Evolutionary conservation across 2,113 vertebrate species (phyloP), one percentile per base, ranked within the genome.

Genomic region (Pholis gunnellus): DNA sequence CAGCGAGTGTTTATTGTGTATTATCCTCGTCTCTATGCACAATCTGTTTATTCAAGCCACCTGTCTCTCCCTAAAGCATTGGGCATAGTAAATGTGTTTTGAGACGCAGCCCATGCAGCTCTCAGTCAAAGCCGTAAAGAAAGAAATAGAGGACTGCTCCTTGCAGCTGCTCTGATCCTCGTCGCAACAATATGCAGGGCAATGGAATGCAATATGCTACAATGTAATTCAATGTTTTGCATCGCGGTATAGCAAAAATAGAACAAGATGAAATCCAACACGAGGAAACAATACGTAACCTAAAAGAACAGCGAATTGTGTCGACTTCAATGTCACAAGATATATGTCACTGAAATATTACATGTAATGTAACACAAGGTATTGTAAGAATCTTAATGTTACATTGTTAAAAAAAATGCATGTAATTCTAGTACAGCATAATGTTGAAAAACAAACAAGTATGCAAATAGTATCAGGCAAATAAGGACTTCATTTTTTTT

Each of bases 11-110:
- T 88, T 81, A 73, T 46, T 54, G 56, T 15, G 65, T 56, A 80
- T 83, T 85, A 75, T 88, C 40, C 81, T 87, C 87, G 87, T 93
- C 85, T 89, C 89, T 76, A 87, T 86, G 86, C 86, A 91, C 85
- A 91, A 81, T 81, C 84, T 92, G 89, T 88, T 87, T 87, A 89
- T 81, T 79, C 88, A 90, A 87, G 74, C 79, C 87, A 91, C 83
- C 84, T 80, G 87, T 50, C 82, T 48, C 40, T 18, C 83, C 85
- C 82, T 52, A 9, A 80, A 85, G 88, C 89, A 52, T 72, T 29
- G 57, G 48, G 78, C 64, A 72, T 72, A 75, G 87, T 86, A 83
- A 88, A 88, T n/a, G 17, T 40, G 38, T 70, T 72, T 73, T 61
- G 38, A 78, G 81, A 86, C 38, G 68, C 81, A 84, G 74, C 22